Evolutionary conservation across 2,797 vertebrate genomes (phyloP).

Genomic region (Thaleichthys pacificus): DNA sequence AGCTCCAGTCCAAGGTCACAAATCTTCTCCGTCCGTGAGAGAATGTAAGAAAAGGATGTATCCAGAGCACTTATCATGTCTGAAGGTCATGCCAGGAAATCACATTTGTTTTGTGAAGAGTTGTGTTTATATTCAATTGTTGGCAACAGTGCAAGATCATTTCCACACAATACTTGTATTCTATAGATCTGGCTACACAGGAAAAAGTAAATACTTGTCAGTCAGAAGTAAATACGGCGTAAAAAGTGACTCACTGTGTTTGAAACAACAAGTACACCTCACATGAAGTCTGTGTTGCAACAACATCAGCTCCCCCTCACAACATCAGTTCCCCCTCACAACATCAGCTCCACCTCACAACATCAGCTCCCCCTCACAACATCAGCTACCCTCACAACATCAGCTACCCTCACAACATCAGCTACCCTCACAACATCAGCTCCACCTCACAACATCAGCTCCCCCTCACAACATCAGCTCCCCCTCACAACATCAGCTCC

Average conservation of each 20-base stretch:
- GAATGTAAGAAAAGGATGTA: conserved; percentile 19
- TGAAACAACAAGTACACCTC: conserved; percentile 8
- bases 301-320: conserved; percentile 7
- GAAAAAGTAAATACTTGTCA: neutral
- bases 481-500: conserved; percentile 5
- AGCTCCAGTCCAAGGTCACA: conserved; percentile 14
- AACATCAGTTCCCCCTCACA: too few species aligned
- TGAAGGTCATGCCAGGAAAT: too few species aligned
- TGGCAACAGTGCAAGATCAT: neutral
- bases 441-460: neutral
- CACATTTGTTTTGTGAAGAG: neutral
- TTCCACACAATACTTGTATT: neutral
- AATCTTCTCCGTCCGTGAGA: conserved; percentile 21
- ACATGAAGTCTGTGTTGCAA: conserved; percentile 4
- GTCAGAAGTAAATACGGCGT: neutral
- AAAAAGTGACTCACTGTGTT: neutral
- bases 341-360: too few species aligned
- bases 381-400: too few species aligned
- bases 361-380: too few species aligned
- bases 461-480: conserved; percentile 8
- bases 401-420: too few species aligned
- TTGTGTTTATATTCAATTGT: neutral
- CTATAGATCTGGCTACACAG: neutral
- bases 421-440: too few species aligned
- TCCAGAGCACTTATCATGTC: conserved; percentile 1